phyloP scores from a whole-genome alignment of 30 jellyfish, hydroid and myxozoan genomes.

The Nemopilema nomurai region DNA sequence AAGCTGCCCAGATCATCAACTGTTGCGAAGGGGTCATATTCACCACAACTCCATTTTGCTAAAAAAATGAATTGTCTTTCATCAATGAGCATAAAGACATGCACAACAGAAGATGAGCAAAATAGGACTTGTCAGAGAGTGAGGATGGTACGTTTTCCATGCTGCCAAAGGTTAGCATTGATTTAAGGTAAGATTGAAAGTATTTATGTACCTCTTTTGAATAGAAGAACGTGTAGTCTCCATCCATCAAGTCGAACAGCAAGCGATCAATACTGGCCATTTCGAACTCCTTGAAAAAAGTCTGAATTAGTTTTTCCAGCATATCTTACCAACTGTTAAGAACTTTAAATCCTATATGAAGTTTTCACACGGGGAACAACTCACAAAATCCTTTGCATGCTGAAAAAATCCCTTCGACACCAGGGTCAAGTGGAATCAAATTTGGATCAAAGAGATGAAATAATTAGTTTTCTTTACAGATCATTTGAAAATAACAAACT shows the following conservation, averaged over 20 bases:
- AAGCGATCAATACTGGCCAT: conserved; percentile 11
- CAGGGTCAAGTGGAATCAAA: too few species aligned
- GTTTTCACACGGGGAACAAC: too few species aligned
- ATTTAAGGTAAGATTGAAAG: not conserved
- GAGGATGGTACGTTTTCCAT: not conserved
- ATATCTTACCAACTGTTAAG: not conserved
- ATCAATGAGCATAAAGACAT: not conserved
- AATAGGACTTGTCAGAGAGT: not conserved
- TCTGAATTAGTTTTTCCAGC: too few species aligned
- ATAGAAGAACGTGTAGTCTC: conserved; percentile 28
- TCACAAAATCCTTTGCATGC: too few species aligned
- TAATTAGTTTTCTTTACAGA: too few species aligned
- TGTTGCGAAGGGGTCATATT: conserved; percentile 24
- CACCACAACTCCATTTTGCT: not conserved
- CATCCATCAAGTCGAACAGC: conserved; percentile 21
- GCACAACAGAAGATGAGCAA: not conserved
- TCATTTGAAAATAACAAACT: too few species aligned
- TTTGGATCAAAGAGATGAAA: too few species aligned
- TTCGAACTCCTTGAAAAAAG: too few species aligned
- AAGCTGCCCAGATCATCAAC: conserved; percentile 47
- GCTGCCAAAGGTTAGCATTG: not conserved
- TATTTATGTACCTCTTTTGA: not conserved
- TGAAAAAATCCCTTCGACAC: too few species aligned
- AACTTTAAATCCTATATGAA: not conserved
- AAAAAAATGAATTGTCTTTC: not conserved